A percentile compares a stretch with the other conserved stretches of the same genome.
Conservation (phyloP, 1,140 invertebrate genomes). For the Hypsibius dujardini region DNA sequence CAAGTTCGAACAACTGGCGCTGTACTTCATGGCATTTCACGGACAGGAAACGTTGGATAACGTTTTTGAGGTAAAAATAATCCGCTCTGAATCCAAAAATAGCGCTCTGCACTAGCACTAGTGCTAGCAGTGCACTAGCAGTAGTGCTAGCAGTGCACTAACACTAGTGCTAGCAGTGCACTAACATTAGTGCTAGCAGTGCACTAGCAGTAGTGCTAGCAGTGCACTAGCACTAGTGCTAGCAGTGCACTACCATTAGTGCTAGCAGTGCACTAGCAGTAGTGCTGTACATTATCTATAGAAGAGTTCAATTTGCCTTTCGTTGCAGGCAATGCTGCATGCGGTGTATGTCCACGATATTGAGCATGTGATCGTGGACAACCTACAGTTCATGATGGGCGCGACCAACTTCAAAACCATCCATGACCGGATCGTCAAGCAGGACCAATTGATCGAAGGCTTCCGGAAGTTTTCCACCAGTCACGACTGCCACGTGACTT, state of each 20-base stretch:
- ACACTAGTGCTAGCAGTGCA: too few relatives aligned
- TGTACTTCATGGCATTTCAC: constrained; percentile 89
- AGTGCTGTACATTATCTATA: too few relatives aligned
- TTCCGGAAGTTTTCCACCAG: constrained; percentile 80
- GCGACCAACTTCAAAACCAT: constrained; percentile 41
- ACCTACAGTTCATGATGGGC: constrained; percentile 98
- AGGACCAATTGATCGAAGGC: constrained; percentile 68
- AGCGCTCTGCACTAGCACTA: too few relatives aligned
- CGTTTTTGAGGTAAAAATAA: constrained; percentile 56
- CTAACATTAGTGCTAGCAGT: too few relatives aligned
- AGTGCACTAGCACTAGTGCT: too few relatives aligned
- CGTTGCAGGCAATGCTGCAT: constrained; percentile 60
- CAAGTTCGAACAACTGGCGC: constrained; percentile 62
- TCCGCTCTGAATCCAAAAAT: too few relatives aligned
- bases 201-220: too few relatives aligned
- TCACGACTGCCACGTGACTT: constrained; percentile 79
- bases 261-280: too few relatives aligned
- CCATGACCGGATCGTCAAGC: constrained; percentile 62
- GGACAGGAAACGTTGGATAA: constrained; percentile 69
- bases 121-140: too few relatives aligned
- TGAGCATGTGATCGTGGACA: constrained; percentile 87
- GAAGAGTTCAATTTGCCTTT: background rate
- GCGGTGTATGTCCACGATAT: constrained; percentile 81
- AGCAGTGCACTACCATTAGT: too few relatives aligned
- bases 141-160: too few relatives aligned